Percentiles rank a stretch among this genome's conserved stretches.
These are phyloP conservation scores for Chelon auratus DNA, from an alignment of 2,797 vertebrate genomes.

Conservation along the genomic window DNA sequence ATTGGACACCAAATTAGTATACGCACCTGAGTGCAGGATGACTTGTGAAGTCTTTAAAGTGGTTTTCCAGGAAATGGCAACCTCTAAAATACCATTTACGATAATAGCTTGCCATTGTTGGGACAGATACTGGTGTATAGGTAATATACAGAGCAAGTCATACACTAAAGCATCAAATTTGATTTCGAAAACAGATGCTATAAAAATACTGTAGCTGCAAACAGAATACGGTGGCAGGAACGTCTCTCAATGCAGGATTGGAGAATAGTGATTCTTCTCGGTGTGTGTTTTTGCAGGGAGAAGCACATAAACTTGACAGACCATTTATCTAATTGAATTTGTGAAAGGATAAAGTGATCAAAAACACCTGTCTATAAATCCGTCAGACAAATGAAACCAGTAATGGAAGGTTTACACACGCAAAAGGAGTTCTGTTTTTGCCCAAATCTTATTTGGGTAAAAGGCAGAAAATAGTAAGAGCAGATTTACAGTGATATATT, in stretches of 20 bases:
- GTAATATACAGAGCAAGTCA: no score
- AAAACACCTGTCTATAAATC: constrained; percentile 80
- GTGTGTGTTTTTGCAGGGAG: constrained; percentile 18
- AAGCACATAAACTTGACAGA: constrained; percentile 53
- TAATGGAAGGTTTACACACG: constrained; percentile 78
- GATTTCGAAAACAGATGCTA: not conserved
- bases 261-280: constrained; percentile 28
- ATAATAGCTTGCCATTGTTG: no score
- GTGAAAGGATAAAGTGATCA: constrained; percentile 72
- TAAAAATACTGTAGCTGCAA: not conserved
- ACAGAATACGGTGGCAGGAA: no score
- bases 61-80: no score
- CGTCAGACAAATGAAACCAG: constrained; percentile 66
- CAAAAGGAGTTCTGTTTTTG: constrained; percentile 78
- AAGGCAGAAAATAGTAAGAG: constrained; percentile 59
- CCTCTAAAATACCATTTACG: no score
- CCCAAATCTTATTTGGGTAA: constrained; percentile 71
- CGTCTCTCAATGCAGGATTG: constrained; percentile 7
- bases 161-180: not conserved
- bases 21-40: no score
- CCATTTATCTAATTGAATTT: constrained; percentile 79
- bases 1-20: no score
- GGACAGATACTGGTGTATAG: no score
- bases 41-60: no score
- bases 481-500: constrained; percentile 74